Evolutionary conservation across 2,797 vertebrate genomes (phyloP).

Genomic region (Miichthys miiuy): DNA sequence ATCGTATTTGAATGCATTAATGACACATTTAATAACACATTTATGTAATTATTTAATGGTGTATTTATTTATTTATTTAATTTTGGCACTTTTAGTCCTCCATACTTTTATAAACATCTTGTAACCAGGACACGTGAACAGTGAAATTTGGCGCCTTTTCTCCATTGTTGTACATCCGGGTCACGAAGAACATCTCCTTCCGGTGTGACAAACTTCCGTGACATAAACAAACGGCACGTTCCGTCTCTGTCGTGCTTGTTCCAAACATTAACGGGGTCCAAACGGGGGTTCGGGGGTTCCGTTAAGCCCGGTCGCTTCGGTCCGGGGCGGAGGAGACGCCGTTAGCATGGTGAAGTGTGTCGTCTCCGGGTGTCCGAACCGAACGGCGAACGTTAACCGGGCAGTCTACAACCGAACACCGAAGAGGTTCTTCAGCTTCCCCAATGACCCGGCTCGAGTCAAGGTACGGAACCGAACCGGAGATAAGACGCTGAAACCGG

Average conservation of each 20-base stretch:
- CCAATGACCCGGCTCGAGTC: constrained; percentile 75
- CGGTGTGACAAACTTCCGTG: background rate
- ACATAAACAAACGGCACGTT: constrained; percentile 22
- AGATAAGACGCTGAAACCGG: accelerated
- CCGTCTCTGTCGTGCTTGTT: too few relatives aligned
- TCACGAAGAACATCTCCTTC: background rate
- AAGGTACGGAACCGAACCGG: constrained; percentile 58
- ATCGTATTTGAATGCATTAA: too few relatives aligned
- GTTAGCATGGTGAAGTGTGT: constrained; percentile 79
- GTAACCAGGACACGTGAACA: too few relatives aligned
- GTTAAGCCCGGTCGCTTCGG: background rate
- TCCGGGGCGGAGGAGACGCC: background rate
- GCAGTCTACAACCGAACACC: constrained; percentile 38
- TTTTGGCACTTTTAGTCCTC: too few relatives aligned
- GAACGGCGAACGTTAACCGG: constrained; percentile 38
- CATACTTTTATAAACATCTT: too few relatives aligned
- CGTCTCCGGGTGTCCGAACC: constrained; percentile 81
- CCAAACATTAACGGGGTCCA: too few relatives aligned
- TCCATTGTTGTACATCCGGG: constrained; percentile 33
- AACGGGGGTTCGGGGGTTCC: too few relatives aligned
- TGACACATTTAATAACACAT: too few relatives aligned
- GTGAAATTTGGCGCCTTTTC: background rate
- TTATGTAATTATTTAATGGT: too few relatives aligned
- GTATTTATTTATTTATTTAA: too few relatives aligned
- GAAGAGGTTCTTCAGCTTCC: constrained; percentile 83